Evolutionary conservation across 2,888 invertebrate genomes (phyloP).

Genomic region (Aelia acuminata): DNA sequence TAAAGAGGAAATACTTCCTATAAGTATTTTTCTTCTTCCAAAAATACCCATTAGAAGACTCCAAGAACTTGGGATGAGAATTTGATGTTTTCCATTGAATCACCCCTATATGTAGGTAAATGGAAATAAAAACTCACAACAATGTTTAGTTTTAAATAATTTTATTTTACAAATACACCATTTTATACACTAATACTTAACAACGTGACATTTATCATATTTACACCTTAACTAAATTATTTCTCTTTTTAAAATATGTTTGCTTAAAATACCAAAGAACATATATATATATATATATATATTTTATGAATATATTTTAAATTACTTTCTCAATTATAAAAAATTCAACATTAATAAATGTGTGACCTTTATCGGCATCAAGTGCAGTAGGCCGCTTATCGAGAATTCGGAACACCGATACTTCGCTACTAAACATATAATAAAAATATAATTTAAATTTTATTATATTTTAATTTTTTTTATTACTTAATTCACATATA

Average conservation of each 20-base stretch:
- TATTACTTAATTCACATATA: background rate
- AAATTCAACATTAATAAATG: conserved; percentile 57
- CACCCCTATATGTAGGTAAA: too few species aligned
- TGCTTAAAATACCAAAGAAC: conserved; percentile 58
- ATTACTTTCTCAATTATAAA: conserved; percentile 51
- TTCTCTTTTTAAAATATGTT: conserved; percentile 52
- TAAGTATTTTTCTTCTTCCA: too few species aligned
- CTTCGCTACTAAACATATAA: conserved; percentile 24
- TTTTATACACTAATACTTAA: conserved; percentile 56
- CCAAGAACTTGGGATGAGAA: too few species aligned
- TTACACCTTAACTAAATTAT: conserved; percentile 19
- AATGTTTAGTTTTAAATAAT: background rate
- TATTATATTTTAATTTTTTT: background rate
- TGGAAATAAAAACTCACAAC: too few species aligned
- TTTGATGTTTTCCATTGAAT: too few species aligned
- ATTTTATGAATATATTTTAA: too few species aligned
- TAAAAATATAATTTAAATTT: conserved; percentile 41
- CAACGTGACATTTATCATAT: conserved; percentile 50
- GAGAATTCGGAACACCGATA: conserved; percentile 49
- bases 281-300: conserved; percentile 57
- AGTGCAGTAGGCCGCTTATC: conserved; percentile 57
- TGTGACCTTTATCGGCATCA: conserved; percentile 54
- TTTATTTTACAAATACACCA: conserved; percentile 57
- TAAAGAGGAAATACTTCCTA: too few species aligned
- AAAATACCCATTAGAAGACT: too few species aligned